Evolutionary conservation across 2,888 invertebrate genomes (phyloP).

Genomic region (Acronicta leporina): DNA sequence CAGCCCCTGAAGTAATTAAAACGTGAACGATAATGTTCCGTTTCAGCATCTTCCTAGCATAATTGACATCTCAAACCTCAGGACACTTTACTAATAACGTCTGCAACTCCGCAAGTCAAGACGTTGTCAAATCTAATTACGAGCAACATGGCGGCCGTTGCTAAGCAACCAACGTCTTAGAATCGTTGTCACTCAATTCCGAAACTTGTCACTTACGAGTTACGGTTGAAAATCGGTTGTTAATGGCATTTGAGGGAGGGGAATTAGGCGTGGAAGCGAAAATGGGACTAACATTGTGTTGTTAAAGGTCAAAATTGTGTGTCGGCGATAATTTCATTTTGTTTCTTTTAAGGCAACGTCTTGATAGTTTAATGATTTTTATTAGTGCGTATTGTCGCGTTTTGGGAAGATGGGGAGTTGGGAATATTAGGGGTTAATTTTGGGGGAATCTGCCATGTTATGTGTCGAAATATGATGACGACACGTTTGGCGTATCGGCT

Average conservation of each 20-base stretch:
- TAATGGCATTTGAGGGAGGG: conserved; percentile 42
- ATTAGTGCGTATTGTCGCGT: conserved; percentile 26
- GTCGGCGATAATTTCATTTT: conserved; percentile 27
- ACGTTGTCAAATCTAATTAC: conserved; percentile 76
- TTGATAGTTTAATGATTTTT: conserved; percentile 53
- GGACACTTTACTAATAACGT: conserved; percentile 70
- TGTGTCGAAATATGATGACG: no score
- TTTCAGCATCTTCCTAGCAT: conserved; percentile 35
- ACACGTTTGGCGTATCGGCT: no score
- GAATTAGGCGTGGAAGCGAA: conserved; percentile 22
- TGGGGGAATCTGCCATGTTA: neutral
- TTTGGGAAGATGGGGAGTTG: conserved; percentile 9
- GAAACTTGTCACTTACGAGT: conserved; percentile 48
- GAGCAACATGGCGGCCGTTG: conserved; percentile 78
- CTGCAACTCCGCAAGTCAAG: conserved; percentile 83
- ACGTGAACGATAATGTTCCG: neutral
- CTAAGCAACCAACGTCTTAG: conserved; percentile 75
- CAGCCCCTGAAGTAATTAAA: neutral
- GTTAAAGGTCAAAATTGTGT: conserved; percentile 33
- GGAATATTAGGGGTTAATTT: neutral
- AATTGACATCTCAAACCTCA: conserved; percentile 74
- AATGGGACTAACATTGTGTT: conserved; percentile 19
- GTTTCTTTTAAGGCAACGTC: conserved; percentile 38
- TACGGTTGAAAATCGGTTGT: conserved; percentile 42
- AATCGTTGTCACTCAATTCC: conserved; percentile 50